Evolutionary conservation across 2,888 invertebrate genomes (phyloP), one percentile per base, ranked within the genome.

Genomic region (Crematogaster levior): DNA sequence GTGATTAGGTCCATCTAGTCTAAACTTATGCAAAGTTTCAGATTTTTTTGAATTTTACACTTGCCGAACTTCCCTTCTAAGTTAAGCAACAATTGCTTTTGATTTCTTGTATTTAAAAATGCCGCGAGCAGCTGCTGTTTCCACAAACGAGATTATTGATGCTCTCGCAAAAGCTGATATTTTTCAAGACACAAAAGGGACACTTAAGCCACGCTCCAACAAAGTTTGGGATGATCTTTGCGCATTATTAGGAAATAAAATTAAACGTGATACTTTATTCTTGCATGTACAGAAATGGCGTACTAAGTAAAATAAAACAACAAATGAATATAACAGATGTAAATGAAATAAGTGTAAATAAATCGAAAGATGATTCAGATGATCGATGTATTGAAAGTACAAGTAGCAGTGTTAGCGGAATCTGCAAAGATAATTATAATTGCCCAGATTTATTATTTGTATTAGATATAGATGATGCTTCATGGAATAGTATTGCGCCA

Each of bases 231-330:
- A 60, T 10, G 1, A 60, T 37, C 3, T 60, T 34, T n/a, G 60
- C 9, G 60, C 10, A 60, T 60, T 60, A 34, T 60, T 60, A 37
- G 21, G 3, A 34, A 60, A 60, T 60, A 60, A 60, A 60, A 60
- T 60, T 37, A 60, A 60, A 37, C 60, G 60, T n/a, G 34, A 60
- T 60, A 60, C n/a, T 37, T 37, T 60, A 37, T 60, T 60, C 21
- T 4, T 60, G 10, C 60, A 60, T 60, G 37, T 60, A 60, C 34
- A 60, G 34, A 60, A 60, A 60, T 37, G n/a, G n/a, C 0, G 60
- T 60, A 34, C 9, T 60, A 60, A 34, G 4, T 60, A 21, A 37
- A 61, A 61, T 37, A 0, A 61, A 61, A 12, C 21, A 5, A 37
- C 37, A 61, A 61, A 61, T 21, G 21, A 61, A 37, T 61, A 61